phyloP scores from a whole-genome alignment of 2,113 vertebrate species.

The Oryzias melastigma region DNA sequence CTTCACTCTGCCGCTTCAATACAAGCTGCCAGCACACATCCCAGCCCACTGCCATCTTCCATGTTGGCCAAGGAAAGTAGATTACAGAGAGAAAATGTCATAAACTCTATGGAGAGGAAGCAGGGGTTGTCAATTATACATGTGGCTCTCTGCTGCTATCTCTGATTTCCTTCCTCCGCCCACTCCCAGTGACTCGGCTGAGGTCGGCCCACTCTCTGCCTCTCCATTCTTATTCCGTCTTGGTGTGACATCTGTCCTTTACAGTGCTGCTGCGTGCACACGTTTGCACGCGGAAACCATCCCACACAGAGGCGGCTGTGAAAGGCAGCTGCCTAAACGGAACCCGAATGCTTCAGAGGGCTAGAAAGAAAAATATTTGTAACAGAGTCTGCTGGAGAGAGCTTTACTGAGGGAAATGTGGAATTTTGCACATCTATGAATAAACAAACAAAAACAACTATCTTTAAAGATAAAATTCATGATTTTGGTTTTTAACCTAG shows the following conservation, averaged over 20 bases:
- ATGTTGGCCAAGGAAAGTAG: constrained; percentile 48
- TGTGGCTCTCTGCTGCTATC: constrained; percentile 54
- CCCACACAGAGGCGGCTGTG: constrained; percentile 22
- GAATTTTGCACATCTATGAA: no score
- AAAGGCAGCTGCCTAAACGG: constrained; percentile 34
- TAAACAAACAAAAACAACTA: no score
- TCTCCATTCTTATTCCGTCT: constrained; percentile 36
- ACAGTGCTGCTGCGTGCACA: constrained; percentile 27
- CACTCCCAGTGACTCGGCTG: constrained; percentile 43
- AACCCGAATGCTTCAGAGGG: constrained; percentile 53
- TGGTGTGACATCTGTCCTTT: constrained; percentile 61
- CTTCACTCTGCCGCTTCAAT: constrained; percentile 55
- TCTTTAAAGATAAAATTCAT: no score
- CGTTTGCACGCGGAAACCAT: not conserved
- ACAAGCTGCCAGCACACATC: constrained; percentile 25
- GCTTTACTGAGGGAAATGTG: no score
- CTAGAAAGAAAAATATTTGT: constrained; percentile 3
- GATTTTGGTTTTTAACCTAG: no score
- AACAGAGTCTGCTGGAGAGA: no score
- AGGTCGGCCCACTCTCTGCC: constrained; percentile 14
- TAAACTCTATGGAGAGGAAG: constrained; percentile 57
- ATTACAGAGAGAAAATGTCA: constrained; percentile 64
- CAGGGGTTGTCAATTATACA: constrained; percentile 70
- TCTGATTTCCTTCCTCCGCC: constrained; percentile 45
- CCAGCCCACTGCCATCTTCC: constrained; percentile 38